These are phyloP conservation scores for Ectropis grisescens DNA, from an alignment of 1,140 invertebrate genomes.

Conservation along the genomic window DNA sequence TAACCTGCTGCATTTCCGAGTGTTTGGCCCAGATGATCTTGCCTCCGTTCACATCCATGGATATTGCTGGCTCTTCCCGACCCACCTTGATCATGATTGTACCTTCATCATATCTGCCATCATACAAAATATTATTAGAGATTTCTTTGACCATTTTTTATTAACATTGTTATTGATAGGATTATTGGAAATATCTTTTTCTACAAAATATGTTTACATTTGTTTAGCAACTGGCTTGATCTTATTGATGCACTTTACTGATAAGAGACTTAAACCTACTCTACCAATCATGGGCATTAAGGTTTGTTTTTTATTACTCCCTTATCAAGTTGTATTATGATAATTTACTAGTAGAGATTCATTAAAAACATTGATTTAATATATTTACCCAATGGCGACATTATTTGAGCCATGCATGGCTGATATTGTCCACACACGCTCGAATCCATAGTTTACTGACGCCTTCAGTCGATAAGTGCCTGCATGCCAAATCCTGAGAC, in stretches of 20 bases:
- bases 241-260: too few species aligned
- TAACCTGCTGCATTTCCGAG: constrained; percentile 98
- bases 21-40: constrained; percentile 99
- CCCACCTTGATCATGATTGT: constrained; percentile 98
- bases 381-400: constrained; percentile 86
- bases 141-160: too few species aligned
- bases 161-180: too few species aligned
- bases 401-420: constrained; percentile 97
- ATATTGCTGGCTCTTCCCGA: constrained; percentile 97
- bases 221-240: too few species aligned
- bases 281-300: too few species aligned
- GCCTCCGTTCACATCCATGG: constrained; percentile 97
- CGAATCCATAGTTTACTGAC: constrained; percentile 97
- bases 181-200: too few species aligned
- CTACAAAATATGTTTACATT: too few species aligned
- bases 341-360: too few species aligned
- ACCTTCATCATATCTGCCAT: constrained; percentile 91
- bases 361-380: too few species aligned
- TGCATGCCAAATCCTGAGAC: constrained; percentile 97
- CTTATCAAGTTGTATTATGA: too few species aligned
- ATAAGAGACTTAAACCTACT: too few species aligned
- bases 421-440: constrained; percentile 98
- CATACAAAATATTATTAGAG: constrained; percentile 7
- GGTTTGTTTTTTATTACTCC: too few species aligned
- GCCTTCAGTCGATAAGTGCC: constrained; percentile 97